A percentile compares a stretch with the other conserved stretches of the same genome.
Evolutionary conservation across 2,888 invertebrate genomes (phyloP).

Genomic region (Cylloceria caligata): DNA sequence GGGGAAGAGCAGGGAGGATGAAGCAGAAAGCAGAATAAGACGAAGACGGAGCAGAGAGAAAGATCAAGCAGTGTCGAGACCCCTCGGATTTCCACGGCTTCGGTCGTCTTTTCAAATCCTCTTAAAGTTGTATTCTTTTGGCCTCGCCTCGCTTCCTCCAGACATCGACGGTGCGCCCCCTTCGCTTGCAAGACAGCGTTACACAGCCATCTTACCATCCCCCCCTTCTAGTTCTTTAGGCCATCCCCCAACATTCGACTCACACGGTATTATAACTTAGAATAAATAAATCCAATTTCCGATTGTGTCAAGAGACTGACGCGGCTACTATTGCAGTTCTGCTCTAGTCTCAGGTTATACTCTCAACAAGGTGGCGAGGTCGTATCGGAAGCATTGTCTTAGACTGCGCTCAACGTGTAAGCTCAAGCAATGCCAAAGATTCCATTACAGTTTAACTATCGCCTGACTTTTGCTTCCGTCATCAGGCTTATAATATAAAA

Average conservation of each 20-base stretch:
- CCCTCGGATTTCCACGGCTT: conserved; percentile 84
- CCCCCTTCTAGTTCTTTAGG: conserved; percentile 27
- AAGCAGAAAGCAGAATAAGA: conserved; percentile 68
- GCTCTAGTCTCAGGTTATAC: neutral
- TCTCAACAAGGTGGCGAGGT: conserved; percentile 29
- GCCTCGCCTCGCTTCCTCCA: conserved; percentile 80
- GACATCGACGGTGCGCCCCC: conserved; percentile 60
- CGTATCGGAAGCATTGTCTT: neutral
- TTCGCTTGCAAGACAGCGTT: conserved; percentile 64
- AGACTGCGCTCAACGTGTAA: neutral
- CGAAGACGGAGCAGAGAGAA: conserved; percentile 69
- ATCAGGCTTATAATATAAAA: too few relatives aligned
- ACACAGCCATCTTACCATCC: conserved; percentile 45
- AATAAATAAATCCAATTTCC: conserved; percentile 82
- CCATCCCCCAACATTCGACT: conserved; percentile 50
- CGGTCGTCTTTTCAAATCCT: conserved; percentile 83
- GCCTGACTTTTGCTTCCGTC: too few relatives aligned
- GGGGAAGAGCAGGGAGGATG: conserved; percentile 48
- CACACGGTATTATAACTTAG: conserved; percentile 70
- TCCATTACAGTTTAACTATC: too few relatives aligned
- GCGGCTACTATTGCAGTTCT: conserved; percentile 25
- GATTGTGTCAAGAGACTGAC: conserved; percentile 38
- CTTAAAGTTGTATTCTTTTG: conserved; percentile 85
- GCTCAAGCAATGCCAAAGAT: too few relatives aligned
- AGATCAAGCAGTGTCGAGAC: conserved; percentile 83